Conservation (phyloP, 2,888 invertebrate genomes). For the Oeneis ivallda region DNA sequence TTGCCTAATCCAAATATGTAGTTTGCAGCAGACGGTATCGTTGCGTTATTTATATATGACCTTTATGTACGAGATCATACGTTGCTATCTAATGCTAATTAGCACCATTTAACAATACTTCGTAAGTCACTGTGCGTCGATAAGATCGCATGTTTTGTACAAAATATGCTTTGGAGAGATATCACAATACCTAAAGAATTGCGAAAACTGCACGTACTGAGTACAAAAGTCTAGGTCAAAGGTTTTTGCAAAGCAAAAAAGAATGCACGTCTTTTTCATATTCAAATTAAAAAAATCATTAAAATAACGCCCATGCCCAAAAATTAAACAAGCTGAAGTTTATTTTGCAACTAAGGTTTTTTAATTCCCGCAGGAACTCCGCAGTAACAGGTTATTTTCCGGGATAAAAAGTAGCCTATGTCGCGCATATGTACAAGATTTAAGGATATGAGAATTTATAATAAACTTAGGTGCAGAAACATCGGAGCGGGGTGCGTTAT, state of each 20-base stretch:
- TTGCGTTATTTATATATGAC: too few species aligned
- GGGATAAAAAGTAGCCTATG: too few species aligned
- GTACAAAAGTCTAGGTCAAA: conserved; percentile 2
- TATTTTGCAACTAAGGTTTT: not conserved
- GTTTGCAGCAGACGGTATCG: too few species aligned
- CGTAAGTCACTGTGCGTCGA: not conserved
- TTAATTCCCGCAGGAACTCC: too few species aligned
- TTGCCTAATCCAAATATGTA: too few species aligned
- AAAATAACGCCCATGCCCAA: not conserved
- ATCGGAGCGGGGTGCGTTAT: too few species aligned
- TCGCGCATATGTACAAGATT: too few species aligned
- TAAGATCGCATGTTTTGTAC: not conserved
- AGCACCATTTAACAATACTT: too few species aligned
- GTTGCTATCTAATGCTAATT: too few species aligned
- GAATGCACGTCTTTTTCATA: conserved; percentile 1
- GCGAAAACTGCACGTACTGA: conserved; percentile 2
- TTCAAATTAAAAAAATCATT: conserved; percentile 2
- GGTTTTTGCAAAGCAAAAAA: not conserved
- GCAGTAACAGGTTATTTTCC: too few species aligned
- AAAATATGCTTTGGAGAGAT: not conserved
- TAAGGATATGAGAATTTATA: not conserved
- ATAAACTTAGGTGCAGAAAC: not conserved
- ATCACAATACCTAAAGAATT: conserved; percentile 5
- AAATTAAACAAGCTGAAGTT: not conserved
- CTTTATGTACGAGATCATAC: too few species aligned